Evolutionary conservation across 92 coral and sea anemone genomes (phyloP), one percentile per base, ranked within the genome.

Genomic region (Actinernus sp.): DNA sequence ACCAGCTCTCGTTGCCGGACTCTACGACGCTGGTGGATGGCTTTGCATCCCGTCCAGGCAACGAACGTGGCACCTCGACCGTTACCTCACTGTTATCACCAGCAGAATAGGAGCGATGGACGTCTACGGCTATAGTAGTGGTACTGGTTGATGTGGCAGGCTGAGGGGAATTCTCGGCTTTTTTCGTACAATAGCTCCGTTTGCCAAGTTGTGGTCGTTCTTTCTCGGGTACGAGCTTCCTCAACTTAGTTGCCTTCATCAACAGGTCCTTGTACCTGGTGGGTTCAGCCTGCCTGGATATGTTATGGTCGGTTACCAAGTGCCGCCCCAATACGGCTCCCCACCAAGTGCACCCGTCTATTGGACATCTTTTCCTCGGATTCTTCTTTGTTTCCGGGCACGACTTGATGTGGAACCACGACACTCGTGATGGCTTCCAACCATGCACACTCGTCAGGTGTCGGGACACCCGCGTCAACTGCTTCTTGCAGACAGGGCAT

Each of bases 1-100:
- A 54, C n/a, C 61, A 54, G 33, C 34, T 26, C 31, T 54, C 61
- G 31, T 54, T 54, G 5, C 28, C 39, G 17, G 20, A 1, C 0
- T 27, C 61, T 17, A 54, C 0, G 18, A 2, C 33, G 17, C 18
- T 30, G 31, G 31, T 54, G 22, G 19, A 1, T 17, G 34, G 31
- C 28, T 32, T 13, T 54, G 61, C 33, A 54, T 28, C 61, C 21
- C 54, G 54, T 48, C 26, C 54, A 26, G 61, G 61, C 61, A 54
- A 54, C 33, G 2, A 54, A 23, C 61, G 61, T 1, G 61, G 34
- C 3, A 22, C 1, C 2, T 23, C 61, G 13, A 23, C 61, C 18
- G 13, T 26, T 2, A 17, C 31, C 1, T 50, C 27, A 24, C 20
- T 1, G 4, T 50, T 16, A 20, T 50, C 25, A 50, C 26, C 57